phyloP scores from a whole-genome alignment of 2,888 invertebrate genomes.

The Drosophila fungiperda region DNA sequence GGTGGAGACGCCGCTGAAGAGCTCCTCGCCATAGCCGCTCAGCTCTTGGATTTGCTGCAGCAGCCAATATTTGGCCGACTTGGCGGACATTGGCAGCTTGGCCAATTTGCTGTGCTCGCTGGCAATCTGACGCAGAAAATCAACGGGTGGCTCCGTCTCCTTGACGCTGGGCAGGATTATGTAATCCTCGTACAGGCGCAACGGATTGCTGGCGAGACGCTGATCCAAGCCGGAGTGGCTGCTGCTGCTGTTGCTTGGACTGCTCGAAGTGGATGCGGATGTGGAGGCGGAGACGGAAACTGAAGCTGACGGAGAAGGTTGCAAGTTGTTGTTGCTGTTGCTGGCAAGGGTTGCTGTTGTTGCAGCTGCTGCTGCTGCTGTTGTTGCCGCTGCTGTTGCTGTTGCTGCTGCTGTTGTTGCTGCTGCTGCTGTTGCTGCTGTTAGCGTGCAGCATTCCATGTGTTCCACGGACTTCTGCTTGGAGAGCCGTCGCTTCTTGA shows the following conservation, averaged over 20 bases:
- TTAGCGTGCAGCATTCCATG: constrained; percentile 66
- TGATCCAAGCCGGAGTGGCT: constrained; percentile 66
- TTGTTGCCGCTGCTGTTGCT: background rate
- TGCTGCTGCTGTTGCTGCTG: constrained; percentile 20
- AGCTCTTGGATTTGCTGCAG: constrained; percentile 92
- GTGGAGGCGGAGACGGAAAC: constrained; percentile 37
- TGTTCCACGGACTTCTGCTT: constrained; percentile 84
- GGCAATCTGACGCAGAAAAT: constrained; percentile 83
- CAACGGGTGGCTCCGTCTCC: constrained; percentile 73
- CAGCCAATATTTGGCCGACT: constrained; percentile 93
- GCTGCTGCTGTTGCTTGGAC: constrained; percentile 62
- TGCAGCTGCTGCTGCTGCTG: constrained; percentile 8
- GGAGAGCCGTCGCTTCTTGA: constrained; percentile 84
- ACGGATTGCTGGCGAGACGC: constrained; percentile 72
- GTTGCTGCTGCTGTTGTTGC: background rate
- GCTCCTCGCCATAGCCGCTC: constrained; percentile 91
- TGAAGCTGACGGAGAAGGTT: constrained; percentile 56
- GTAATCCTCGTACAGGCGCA: constrained; percentile 83
- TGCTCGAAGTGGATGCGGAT: constrained; percentile 49
- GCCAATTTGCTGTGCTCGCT: constrained; percentile 84
- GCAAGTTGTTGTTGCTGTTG: constrained; percentile 35
- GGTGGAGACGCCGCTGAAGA: constrained; percentile 89
- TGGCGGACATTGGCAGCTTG: constrained; percentile 88
- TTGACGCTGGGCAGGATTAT: constrained; percentile 71
- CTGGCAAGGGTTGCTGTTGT: constrained; percentile 4